Evolutionary conservation across 1,140 invertebrate genomes (phyloP).

Genomic region (Ylistrum balloti): DNA sequence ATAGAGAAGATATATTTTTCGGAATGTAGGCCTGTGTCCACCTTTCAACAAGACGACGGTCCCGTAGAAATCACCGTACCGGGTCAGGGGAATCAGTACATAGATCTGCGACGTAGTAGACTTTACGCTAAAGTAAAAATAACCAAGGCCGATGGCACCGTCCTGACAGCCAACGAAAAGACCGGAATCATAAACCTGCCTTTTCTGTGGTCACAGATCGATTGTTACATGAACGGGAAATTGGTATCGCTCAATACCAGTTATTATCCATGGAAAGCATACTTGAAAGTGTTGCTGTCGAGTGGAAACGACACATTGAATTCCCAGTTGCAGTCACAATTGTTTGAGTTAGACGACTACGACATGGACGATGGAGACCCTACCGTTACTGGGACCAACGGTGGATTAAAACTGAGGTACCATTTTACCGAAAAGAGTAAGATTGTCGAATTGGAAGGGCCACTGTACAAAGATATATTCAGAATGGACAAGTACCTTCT

Average conservation of each 20-base stretch:
- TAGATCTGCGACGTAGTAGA: constrained; percentile 52
- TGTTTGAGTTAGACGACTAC: constrained; percentile 51
- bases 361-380: constrained; percentile 46
- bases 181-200: constrained; percentile 56
- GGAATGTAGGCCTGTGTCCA: constrained; percentile 51
- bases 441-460: constrained; percentile 59
- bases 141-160: constrained; percentile 51
- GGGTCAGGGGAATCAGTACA: constrained; percentile 54
- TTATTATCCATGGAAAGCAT: constrained; percentile 59
- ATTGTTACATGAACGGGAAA: constrained; percentile 58
- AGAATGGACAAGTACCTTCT: constrained; percentile 55
- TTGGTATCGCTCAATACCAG: constrained; percentile 57
- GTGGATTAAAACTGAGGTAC: constrained; percentile 7
- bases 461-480: constrained; percentile 54
- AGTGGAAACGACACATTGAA: constrained; percentile 32
- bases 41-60: neutral
- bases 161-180: constrained; percentile 51
- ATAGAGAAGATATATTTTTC: constrained; percentile 52
- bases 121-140: constrained; percentile 56
- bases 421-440: neutral
- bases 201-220: constrained; percentile 58
- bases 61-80: constrained; percentile 58
- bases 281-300: constrained; percentile 50
- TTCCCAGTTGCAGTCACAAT: constrained; percentile 53
- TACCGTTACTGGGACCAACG: constrained; percentile 47